Evolutionary conservation across 2,888 invertebrate genomes (phyloP).

Genomic region (Andrena minutula): DNA sequence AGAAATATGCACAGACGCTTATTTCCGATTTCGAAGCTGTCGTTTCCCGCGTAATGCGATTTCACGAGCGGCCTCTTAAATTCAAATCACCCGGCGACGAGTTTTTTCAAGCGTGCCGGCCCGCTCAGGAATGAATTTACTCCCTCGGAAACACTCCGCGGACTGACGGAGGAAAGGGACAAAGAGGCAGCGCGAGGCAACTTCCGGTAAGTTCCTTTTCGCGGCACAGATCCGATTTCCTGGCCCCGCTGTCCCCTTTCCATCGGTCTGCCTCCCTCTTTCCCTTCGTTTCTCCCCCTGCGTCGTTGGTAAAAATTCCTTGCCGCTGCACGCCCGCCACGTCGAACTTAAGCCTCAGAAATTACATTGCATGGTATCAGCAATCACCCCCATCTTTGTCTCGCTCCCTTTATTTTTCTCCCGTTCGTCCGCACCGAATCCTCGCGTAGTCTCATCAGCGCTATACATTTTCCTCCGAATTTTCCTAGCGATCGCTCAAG

Average conservation of each 20-base stretch:
- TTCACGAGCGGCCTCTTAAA: constrained; percentile 51
- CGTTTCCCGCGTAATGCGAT: constrained; percentile 40
- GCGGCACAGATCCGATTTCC: constrained; percentile 52
- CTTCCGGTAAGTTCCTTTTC: constrained; percentile 49
- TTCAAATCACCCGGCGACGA: constrained; percentile 55
- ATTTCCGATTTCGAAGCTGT: constrained; percentile 40
- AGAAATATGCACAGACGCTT: constrained; percentile 9
- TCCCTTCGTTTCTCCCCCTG: background rate
- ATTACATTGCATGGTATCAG: constrained; percentile 77
- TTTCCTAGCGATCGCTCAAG: constrained; percentile 4
- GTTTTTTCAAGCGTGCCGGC: constrained; percentile 42
- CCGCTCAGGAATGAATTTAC: constrained; percentile 57
- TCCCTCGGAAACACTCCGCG: constrained; percentile 18
- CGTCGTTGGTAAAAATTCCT: constrained; percentile 51
- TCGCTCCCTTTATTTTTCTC: background rate
- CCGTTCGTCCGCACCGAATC: background rate
- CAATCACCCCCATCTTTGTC: constrained; percentile 39
- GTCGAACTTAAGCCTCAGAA: constrained; percentile 71
- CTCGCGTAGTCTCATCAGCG: background rate
- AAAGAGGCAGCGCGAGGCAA: constrained; percentile 15
- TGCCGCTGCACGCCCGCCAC: constrained; percentile 48
- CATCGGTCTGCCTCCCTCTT: constrained; percentile 20
- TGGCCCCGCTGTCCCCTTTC: constrained; percentile 17
- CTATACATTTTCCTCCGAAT: background rate
- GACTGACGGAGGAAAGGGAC: background rate